Evolutionary conservation across 2,113 vertebrate species (phyloP).

Genomic region (Synchiropus splendidus): DNA sequence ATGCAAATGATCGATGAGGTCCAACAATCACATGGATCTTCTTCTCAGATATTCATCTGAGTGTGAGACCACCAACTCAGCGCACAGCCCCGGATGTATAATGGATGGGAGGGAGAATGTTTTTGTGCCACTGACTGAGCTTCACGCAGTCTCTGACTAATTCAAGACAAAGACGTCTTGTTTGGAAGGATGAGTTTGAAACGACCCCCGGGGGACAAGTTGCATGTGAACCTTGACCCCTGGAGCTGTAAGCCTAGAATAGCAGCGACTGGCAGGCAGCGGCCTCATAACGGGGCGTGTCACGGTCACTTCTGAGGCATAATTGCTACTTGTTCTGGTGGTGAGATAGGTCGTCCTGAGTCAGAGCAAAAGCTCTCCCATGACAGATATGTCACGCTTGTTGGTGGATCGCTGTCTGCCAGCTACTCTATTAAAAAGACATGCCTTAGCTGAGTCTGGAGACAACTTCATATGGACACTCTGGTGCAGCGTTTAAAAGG

Average conservation of each 20-base stretch:
- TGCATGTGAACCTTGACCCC: constrained; percentile 41
- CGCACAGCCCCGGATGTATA: too few relatives aligned
- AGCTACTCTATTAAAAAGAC: constrained; percentile 44
- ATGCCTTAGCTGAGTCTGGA: constrained; percentile 28
- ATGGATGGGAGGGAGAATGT: too few relatives aligned
- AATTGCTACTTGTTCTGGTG: constrained; percentile 57
- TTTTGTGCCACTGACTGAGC: too few relatives aligned
- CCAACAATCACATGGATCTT: too few relatives aligned
- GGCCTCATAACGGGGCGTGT: constrained; percentile 19
- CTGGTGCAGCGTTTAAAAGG: constrained; percentile 4
- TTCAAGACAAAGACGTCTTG: constrained; percentile 36
- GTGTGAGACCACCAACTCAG: too few relatives aligned
- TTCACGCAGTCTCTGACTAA: too few relatives aligned
- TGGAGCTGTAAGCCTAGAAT: constrained; percentile 23
- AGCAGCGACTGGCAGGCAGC: constrained; percentile 16
- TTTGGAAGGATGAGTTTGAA: constrained; percentile 23
- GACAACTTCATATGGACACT: constrained; percentile 27
- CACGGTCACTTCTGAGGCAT: constrained; percentile 29
- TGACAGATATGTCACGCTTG: constrained; percentile 51
- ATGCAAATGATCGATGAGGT: too few relatives aligned
- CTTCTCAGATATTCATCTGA: too few relatives aligned
- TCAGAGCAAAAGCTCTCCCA: constrained; percentile 39
- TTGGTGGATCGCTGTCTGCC: constrained; percentile 34
- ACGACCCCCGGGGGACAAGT: constrained; percentile 14
- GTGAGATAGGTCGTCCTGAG: constrained; percentile 54